Conservation (phyloP, 1,140 invertebrate species). For the Leptinotarsa defecta region DNA sequence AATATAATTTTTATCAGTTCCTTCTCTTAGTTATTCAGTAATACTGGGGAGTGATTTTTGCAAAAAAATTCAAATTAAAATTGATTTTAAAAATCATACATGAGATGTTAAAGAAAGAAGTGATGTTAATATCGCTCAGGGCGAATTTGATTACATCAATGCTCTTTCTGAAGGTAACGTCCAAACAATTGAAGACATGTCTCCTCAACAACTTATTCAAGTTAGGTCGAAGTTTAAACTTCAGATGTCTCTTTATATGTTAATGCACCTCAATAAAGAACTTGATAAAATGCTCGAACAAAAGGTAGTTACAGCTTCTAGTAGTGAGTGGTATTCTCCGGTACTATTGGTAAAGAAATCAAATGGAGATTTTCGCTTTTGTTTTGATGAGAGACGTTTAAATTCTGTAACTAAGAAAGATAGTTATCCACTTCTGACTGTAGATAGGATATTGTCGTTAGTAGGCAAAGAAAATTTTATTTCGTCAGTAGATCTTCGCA, state of each 20-base stretch:
- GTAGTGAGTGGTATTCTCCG: constrained; percentile 32
- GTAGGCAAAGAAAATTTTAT: constrained; percentile 48
- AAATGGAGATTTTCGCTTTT: constrained; percentile 45
- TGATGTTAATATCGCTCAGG: background rate
- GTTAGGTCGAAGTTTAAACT: background rate
- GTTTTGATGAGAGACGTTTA: constrained; percentile 52
- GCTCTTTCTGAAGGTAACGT: constrained; percentile 12
- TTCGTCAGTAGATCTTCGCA: constrained; percentile 49
- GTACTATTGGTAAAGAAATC: constrained; percentile 38
- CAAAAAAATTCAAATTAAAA: background rate
- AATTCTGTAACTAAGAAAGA: constrained; percentile 53
- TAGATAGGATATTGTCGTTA: constrained; percentile 47
- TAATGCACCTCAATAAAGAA: constrained; percentile 33
- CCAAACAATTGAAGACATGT: background rate
- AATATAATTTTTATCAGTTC: constrained; percentile 1
- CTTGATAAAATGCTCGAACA: constrained; percentile 35
- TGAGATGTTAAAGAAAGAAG: background rate
- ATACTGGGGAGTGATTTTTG: constrained; percentile 17
- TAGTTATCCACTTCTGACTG: constrained; percentile 43
- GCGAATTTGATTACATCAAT: constrained; percentile 10
- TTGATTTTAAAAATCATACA: constrained; percentile 2
- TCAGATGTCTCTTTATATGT: constrained; percentile 33
- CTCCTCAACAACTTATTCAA: background rate
- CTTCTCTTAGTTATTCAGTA: background rate
- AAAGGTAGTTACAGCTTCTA: constrained; percentile 33